Evolutionary conservation across 2,113 vertebrate genomes (phyloP), one percentile per base, ranked within the genome.

Genomic region (Microtus richardsoni): DNA sequence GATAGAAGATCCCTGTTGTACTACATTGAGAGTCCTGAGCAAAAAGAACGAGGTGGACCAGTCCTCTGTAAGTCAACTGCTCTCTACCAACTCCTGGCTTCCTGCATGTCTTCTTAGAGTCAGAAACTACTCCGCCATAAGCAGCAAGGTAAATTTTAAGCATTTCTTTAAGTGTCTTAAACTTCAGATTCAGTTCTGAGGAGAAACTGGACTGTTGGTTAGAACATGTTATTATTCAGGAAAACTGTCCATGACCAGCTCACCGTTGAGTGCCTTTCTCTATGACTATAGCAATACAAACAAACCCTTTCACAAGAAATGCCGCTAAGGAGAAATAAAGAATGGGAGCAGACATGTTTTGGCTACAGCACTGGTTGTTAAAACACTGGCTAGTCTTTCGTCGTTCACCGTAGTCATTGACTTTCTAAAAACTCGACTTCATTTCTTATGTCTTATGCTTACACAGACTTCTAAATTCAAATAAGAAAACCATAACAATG

Each of bases 341-440:
- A 98, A 98, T 98, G 96, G 71, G 96, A 97, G 97, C 95, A 97
- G 98, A 97, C 96, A 97, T 97, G 97, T 97, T 98, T 98, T 98
- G 96, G 96, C 98, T 98, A 97, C 28, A 52, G 73, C 93, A 64
- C 82, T 97, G 33, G 77, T 91, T 92, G 96, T 98, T 97, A 98
- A 98, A 98, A 78, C 95, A 96, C 94, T 95, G 94, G 41, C 0
- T 89, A 92, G 97, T 98, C 96, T 97, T 98, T 97, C 79, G 96
- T 94, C 94, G 73, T 95, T 97, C 84, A 94, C 44, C 58, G 19
- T 30, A 88, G 80, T 97, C 95, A 95, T 58, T 94, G 93, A 47
- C 87, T 95, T 94, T 92, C n/a, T 17, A 97, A 98, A 97, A 98
- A 7, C 71, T 96, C 22, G 14, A 64, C 68, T 54, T 52, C 68